Percentiles rank a stretch among this genome's conserved stretches.
Conservation (phyloP, 2,888 invertebrate species). For the Drosophila stalkeri region DNA sequence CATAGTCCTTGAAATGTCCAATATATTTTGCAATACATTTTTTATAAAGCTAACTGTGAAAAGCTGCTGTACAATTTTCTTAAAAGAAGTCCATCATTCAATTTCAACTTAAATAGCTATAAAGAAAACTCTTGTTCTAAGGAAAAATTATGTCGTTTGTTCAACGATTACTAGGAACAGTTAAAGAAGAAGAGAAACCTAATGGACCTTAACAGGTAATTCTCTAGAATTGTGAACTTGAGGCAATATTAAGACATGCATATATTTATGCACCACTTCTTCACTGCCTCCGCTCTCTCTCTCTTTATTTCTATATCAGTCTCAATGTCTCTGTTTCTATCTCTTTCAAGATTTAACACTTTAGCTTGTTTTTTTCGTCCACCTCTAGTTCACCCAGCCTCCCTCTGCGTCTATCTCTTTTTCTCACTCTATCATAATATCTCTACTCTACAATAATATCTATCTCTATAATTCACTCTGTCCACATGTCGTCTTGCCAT, state of each 20-base stretch:
- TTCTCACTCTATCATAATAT: no score
- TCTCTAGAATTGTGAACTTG: background rate
- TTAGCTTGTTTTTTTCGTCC: background rate
- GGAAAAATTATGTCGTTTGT: background rate
- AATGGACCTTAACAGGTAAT: background rate
- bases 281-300: background rate
- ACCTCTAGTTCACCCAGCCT: no score
- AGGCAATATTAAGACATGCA: background rate
- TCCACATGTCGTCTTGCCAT: no score
- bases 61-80: no score
- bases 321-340: background rate
- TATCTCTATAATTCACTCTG: no score
- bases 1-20: background rate
- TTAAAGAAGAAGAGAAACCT: background rate
- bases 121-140: background rate
- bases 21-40: background rate
- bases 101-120: background rate
- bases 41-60: background rate
- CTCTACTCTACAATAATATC: no score
- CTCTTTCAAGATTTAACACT: background rate
- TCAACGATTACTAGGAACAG: background rate
- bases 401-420: no score
- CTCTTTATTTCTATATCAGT: background rate
- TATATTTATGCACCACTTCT: background rate
- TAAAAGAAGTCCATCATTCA: background rate